A percentile compares a stretch with the other conserved stretches of the same genome.
Conservation (phyloP, 2,888 invertebrate genomes). For the Agrilus cyanescens region DNA sequence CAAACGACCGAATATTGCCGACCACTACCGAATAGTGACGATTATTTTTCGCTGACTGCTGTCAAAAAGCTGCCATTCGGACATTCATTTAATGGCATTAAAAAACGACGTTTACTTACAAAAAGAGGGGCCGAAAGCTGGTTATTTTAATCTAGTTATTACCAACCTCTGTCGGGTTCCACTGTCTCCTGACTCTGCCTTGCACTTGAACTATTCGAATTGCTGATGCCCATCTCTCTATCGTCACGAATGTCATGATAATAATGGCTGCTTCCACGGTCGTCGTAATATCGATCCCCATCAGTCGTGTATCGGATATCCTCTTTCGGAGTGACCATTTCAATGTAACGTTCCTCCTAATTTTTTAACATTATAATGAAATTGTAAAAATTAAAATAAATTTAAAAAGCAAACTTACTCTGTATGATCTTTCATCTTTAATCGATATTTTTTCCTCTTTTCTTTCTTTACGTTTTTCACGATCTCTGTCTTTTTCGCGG, state of each 20-base stretch:
- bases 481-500: constrained; percentile 49
- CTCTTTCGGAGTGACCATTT: constrained; percentile 32
- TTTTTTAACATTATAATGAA: constrained; percentile 10
- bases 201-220: constrained; percentile 34
- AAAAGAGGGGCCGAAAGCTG: too few relatives aligned
- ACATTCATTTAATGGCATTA: too few relatives aligned
- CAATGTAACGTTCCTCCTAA: constrained; percentile 41
- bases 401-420: constrained; percentile 24
- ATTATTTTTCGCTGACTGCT: too few relatives aligned
- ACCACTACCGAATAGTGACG: too few relatives aligned
- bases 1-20: too few relatives aligned
- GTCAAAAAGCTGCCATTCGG: too few relatives aligned
- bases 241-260: constrained; percentile 33
- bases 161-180: constrained; percentile 50
- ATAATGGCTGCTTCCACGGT: constrained; percentile 30
- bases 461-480: constrained; percentile 44
- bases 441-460: constrained; percentile 35
- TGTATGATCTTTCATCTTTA: constrained; percentile 31
- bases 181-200: constrained; percentile 44
- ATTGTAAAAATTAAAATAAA: constrained; percentile 1
- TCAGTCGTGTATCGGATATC: constrained; percentile 37
- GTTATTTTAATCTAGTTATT: too few relatives aligned
- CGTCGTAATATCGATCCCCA: constrained; percentile 40
- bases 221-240: constrained; percentile 46
- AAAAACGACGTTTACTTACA: too few relatives aligned